phyloP scores from a whole-genome alignment of 2,113 vertebrate genomes.

The Centrocercus urophasianus region DNA sequence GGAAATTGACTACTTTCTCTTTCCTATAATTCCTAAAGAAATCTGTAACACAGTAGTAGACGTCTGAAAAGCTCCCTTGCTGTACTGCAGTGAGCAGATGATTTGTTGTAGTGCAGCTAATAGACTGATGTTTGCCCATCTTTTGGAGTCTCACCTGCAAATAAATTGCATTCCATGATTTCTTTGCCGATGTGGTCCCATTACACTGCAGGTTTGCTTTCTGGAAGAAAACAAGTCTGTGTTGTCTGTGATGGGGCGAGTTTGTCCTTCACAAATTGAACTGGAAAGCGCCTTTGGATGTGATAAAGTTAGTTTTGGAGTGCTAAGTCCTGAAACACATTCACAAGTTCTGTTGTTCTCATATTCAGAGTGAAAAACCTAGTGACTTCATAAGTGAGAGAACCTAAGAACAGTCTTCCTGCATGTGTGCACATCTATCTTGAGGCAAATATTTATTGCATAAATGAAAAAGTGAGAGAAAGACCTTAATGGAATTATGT shows the following conservation, averaged over 20 bases:
- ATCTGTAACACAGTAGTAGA: not conserved
- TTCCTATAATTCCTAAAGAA: not conserved
- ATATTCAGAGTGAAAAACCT: not conserved
- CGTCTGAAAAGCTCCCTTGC: not conserved
- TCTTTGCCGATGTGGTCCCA: not conserved
- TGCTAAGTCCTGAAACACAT: not conserved
- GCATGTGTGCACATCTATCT: not conserved
- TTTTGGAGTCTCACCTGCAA: not conserved
- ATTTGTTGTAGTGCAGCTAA: not conserved
- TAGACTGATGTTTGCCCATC: not conserved
- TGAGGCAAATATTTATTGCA: not conserved
- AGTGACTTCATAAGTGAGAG: not conserved
- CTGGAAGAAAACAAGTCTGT: not conserved
- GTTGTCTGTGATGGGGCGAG: rapidly evolving
- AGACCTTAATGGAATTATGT: not conserved
- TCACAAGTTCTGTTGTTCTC: not conserved
- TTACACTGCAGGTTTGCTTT: not conserved
- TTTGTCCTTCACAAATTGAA: not conserved
- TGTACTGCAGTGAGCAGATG: not conserved
- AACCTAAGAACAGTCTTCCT: not conserved
- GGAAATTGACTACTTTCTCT: not conserved
- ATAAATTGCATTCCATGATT: not conserved
- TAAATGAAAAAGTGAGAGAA: not conserved
- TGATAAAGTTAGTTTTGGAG: not conserved
- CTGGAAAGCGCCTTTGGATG: not conserved